Conservation (phyloP, 2,888 invertebrate genomes). For the Ophion ventricosus region DNA sequence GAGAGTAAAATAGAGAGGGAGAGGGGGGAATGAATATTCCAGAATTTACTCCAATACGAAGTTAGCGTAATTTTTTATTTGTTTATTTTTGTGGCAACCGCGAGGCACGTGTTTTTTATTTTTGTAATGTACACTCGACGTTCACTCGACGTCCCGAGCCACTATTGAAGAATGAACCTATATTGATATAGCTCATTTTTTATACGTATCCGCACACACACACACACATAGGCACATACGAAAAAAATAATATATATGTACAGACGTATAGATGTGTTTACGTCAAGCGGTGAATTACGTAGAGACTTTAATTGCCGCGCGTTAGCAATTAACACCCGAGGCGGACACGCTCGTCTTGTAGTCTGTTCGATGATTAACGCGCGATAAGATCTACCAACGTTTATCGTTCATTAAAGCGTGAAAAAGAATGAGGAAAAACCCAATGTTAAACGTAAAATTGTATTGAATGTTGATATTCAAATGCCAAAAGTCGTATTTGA, state of each 20-base stretch:
- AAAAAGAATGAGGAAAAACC: constrained; percentile 9
- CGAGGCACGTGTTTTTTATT: not conserved
- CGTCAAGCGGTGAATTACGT: constrained; percentile 38
- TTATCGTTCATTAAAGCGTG: constrained; percentile 39
- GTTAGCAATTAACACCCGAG: constrained; percentile 63
- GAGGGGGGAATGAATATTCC: constrained; percentile 24
- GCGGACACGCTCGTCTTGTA: constrained; percentile 36
- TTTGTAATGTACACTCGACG: too few relatives aligned
- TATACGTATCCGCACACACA: constrained; percentile 9
- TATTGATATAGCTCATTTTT: constrained; percentile 5
- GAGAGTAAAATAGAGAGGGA: constrained; percentile 12
- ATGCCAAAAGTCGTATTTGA: too few relatives aligned
- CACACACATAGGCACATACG: not conserved
- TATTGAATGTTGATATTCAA: too few relatives aligned
- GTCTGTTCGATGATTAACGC: constrained; percentile 49
- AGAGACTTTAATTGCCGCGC: constrained; percentile 60
- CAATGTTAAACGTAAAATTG: not conserved
- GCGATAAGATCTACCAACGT: constrained; percentile 46
- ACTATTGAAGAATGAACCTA: too few relatives aligned
- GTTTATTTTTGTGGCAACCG: too few relatives aligned
- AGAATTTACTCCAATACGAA: not conserved
- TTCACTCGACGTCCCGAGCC: too few relatives aligned
- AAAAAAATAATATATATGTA: not conserved
- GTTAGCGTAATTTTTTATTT: too few relatives aligned
- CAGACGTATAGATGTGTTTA: not conserved